phyloP scores from a whole-genome alignment of 2,888 invertebrate genomes.

The Saturnia japonica region DNA sequence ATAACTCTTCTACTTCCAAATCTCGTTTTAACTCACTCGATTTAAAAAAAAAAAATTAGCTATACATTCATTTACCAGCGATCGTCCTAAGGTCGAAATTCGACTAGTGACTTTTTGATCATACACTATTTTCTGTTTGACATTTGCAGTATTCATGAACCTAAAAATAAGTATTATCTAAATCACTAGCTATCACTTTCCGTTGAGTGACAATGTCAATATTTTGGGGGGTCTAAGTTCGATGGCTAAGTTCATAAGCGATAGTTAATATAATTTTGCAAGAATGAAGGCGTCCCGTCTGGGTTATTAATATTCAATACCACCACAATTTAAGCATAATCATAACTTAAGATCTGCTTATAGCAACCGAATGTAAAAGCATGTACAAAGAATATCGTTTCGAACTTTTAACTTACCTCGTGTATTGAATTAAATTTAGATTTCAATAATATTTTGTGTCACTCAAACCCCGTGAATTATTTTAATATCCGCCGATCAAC shows the following conservation, averaged over 20 bases:
- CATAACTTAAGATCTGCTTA: not conserved
- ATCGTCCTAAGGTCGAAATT: too few relatives aligned
- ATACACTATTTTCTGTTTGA: too few relatives aligned
- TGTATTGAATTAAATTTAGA: conserved; percentile 10
- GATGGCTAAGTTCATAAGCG: not conserved
- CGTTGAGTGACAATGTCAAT: too few relatives aligned
- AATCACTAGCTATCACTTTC: too few relatives aligned
- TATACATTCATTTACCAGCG: too few relatives aligned
- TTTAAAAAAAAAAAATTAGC: too few relatives aligned
- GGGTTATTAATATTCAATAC: not conserved
- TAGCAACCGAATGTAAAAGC: not conserved
- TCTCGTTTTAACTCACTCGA: too few relatives aligned
- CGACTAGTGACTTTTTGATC: too few relatives aligned
- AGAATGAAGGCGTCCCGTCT: not conserved
- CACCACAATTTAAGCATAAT: not conserved
- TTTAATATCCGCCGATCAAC: conserved; percentile 1
- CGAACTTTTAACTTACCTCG: not conserved
- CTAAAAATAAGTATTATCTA: too few relatives aligned
- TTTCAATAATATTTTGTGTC: conserved; percentile 3
- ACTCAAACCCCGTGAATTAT: not conserved
- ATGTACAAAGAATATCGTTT: not conserved
- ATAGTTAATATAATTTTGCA: not conserved
- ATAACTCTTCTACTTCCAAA: too few relatives aligned
- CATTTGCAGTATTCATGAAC: too few relatives aligned
- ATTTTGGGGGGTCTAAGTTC: too few relatives aligned